Evolutionary conservation across 2,888 invertebrate genomes (phyloP).

Genomic region (Andrena praecox): DNA sequence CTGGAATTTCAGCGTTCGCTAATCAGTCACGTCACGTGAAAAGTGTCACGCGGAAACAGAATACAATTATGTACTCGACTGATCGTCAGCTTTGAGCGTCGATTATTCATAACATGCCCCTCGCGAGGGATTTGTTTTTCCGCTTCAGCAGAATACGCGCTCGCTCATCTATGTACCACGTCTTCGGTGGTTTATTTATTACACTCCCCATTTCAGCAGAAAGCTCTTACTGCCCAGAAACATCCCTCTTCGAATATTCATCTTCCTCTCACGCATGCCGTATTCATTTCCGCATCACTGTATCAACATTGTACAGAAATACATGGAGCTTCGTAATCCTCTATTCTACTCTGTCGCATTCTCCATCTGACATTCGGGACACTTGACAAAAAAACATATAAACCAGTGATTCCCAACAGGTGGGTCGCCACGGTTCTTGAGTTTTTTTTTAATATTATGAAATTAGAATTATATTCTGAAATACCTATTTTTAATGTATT

Average conservation of each 20-base stretch:
- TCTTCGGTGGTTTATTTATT: constrained; percentile 20
- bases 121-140: not conserved
- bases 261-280: constrained; percentile 14
- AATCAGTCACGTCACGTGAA: not conserved
- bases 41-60: not conserved
- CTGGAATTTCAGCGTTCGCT: not conserved
- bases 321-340: constrained; percentile 8
- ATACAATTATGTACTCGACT: not conserved
- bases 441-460: no score
- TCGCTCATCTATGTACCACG: not conserved
- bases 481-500: no score
- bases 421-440: no score
- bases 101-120: not conserved
- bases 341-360: not conserved
- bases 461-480: no score
- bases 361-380: not conserved
- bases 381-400: not conserved
- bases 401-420: not conserved
- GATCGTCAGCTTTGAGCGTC: not conserved
- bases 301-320: constrained; percentile 14
- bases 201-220: constrained; percentile 14
- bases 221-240: no score
- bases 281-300: constrained; percentile 36
- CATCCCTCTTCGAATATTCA: constrained; percentile 12
- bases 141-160: constrained; percentile 12